Evolutionary conservation across 2,113 vertebrate genomes (phyloP).

Genomic region (Tetraodon nigroviridis): DNA sequence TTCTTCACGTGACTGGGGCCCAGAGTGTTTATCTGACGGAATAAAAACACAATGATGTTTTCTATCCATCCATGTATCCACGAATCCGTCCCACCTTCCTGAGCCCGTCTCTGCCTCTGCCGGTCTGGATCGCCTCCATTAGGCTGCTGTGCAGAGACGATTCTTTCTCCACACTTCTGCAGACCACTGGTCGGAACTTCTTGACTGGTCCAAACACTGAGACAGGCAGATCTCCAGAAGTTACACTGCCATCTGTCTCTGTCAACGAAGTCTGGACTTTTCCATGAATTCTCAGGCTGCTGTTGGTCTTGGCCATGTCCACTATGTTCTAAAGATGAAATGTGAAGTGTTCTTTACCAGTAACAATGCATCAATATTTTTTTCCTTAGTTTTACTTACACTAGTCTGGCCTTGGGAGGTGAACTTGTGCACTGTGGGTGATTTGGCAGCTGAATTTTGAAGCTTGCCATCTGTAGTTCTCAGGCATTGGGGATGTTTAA

Average conservation of each 20-base stretch:
- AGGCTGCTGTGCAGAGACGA: constrained; percentile 82
- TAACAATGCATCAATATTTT: neutral
- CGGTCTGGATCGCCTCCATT: constrained; percentile 91
- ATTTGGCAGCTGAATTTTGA: constrained; percentile 34
- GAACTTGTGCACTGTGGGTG: constrained; percentile 29
- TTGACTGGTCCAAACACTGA: constrained; percentile 86
- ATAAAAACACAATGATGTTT: neutral
- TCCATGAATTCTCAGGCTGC: constrained; percentile 13
- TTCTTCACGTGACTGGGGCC: constrained; percentile 60
- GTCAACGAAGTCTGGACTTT: constrained; percentile 40
- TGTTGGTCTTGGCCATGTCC: constrained; percentile 2
- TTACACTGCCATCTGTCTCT: constrained; percentile 17
- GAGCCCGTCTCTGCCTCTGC: constrained; percentile 80
- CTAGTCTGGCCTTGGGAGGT: constrained; percentile 15
- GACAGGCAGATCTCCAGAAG: constrained; percentile 31
- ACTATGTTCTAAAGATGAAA: constrained; percentile 31
- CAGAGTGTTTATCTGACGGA: constrained; percentile 71
- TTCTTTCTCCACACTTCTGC: constrained; percentile 81
- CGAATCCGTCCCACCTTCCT: constrained; percentile 77
- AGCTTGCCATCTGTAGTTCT: constrained; percentile 16
- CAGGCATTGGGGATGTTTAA: constrained; percentile 26
- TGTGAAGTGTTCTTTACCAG: neutral
- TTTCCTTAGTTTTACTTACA: constrained; percentile 32
- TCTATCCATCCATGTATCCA: constrained; percentile 2
- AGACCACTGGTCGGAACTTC: constrained; percentile 83